Base-by-base conservation (phyloP, 30 jellyfish, hydroid and myxozoan genomes). In the Cassiopea xamachana region DNA sequence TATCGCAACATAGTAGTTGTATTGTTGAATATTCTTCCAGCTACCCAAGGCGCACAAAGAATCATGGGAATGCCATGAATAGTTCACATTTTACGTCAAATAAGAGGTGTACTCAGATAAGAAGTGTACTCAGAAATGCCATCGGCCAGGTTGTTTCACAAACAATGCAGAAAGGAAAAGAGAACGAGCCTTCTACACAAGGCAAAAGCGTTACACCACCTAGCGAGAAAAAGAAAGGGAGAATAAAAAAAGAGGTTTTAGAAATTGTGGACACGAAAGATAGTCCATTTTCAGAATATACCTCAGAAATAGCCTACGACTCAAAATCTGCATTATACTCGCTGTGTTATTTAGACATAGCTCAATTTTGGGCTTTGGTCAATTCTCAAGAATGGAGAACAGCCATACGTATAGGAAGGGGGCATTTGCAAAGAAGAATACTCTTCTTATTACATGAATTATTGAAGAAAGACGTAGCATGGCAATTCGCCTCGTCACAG, bases 401-500 rank as follows among this genome's bases (percentile, higher is more conserved):
- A 51, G 51, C 87, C 19, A 60, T 78, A 2, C 87, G 87, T 7
- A 55, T 78, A 1, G 73, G 87, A 2, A 51, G 51, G 16, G 87
- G 87, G 16, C 46, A 17, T 15, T 39, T 78, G 75, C 87, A 48
- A 1, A 78, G 51, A 55, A 78, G 87, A n/a, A 50, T 78, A 4
- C 12, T 78, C 5, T 2, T 14, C 50, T 2, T 45, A n/a, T 39
- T 78, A 49, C 87, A 78, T 5, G 55, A 60, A 6, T 75, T 78
- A 2, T 8, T 14, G 75, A 43, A 27, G n/a, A 18, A 15, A 15
- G 50, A 39, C 55, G 48, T 50, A 12, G 50, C 51, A 13, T 48
- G 2, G 48, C 51, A 47, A 16, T 51, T 78, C 17, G 50, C 46
- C 15, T 48, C 87, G 1, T 8, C 71, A 50, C 87, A 78, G 27